Evolutionary conservation across 2,797 vertebrate species (phyloP), one percentile per base, ranked within the genome.

Genomic region (Strix occidentalis): DNA sequence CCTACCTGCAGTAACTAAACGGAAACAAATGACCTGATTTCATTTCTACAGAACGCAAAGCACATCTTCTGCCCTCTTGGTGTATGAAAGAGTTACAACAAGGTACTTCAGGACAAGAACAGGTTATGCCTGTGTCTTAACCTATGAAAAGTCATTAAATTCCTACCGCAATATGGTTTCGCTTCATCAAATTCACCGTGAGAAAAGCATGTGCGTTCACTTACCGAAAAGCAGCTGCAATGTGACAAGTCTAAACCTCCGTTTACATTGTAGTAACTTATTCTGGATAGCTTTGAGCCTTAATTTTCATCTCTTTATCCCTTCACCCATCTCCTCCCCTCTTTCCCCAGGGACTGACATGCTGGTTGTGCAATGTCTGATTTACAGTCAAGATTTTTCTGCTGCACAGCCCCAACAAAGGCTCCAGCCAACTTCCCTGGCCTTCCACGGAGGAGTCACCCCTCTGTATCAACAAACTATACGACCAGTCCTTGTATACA

Each of bases 121-220:
- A 75, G 37, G 53, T 84, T n/a, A 33, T 11, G 21, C 16, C 23
- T 46, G 33, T n/a, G 26, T 54, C 41, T 43, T n/a, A 53, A 51
- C 10, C 19, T n/a, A 14, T 4, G 10, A 68, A 19, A 61, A 85
- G 33, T 51, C 65, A 57, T 46, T 46, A 8, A 35, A 68, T 43
- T 65, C 64, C 70, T 66, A 17, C 43, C 0, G 0, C 37, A 29
- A 5, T 13, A 15, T 0, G 19, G 5, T 37, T 29, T 61, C 1
- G 2, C n/a, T 70, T 57, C 53, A n/a, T 39, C 71, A 7, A 16
- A 25, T 46, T 16, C 54, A 60, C 15, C 2, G 0, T 46, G 25
- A 82, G n/a, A 58, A 79, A 75, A 35, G 33, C 45, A 11, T 5
- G 16, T 43, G 9, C 0, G 0, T 37, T 68, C 39, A 24, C 12